Evolutionary conservation across 2,113 vertebrate species (phyloP), one percentile per base, ranked within the genome.

Genomic region (Coturnix japonica): DNA sequence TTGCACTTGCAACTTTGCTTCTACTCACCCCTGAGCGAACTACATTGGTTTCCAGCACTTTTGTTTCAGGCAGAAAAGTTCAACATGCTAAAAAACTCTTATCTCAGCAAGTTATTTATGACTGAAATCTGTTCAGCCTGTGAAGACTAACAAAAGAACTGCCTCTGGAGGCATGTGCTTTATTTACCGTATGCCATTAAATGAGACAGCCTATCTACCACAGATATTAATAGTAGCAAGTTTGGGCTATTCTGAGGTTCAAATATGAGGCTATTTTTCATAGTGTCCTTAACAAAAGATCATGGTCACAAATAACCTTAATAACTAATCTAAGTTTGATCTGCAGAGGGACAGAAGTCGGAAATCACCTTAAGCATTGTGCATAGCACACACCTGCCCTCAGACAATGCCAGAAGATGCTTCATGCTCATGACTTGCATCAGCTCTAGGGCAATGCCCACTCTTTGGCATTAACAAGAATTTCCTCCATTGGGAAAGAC

Each of bases 41-140:
- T 60, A 66, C 80, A 65, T 54, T 87, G 74, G 43, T 9, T 80
- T 82, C 77, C 31, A 81, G 51, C 72, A 79, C n/a, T 81, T 86
- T 94, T 93, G 79, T 86, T 95, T 94, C n/a, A 87, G 60, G 21
- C 75, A 86, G 78, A 75, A 89, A 96, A 75, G 76, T 75, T 67
- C 76, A 94, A 56, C 23, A 47, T 1, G 3, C 71, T 78, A 81
- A 90, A 89, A 65, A 90, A 60, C 90, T 84, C 87, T 71, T 63
- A 88, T 88, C 86, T 94, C 94, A 91, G 87, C 66, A 87, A 92
- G 72, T 87, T 92, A 93, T 81, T 86, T 85, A 73, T 43, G 77
- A 91, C 67, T 96, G 87, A 97, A 96, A 96, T 81, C 65, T 87
- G 73, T 93, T 95, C 93, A 94, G 91, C 75, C 93, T 89, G 77